Evolutionary conservation across 2,113 vertebrate species (phyloP), one percentile per base, ranked within the genome.

Genomic region (Zosterops japonicus): DNA sequence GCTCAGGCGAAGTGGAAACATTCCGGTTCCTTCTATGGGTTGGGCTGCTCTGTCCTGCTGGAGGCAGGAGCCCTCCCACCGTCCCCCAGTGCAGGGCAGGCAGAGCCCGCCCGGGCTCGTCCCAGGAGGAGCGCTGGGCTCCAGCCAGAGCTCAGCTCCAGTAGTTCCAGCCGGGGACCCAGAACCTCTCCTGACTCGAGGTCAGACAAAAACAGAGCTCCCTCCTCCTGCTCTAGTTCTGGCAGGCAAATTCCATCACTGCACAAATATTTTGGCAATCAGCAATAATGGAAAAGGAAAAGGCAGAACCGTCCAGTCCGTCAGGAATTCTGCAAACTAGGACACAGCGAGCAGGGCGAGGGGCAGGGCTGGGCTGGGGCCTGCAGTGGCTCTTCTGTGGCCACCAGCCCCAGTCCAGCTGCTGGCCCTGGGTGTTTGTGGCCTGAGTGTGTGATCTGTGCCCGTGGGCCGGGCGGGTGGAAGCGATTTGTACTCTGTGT

Each of bases 231-330:
- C 95, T 94, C 87, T 53, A 59, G 86, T 92, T 95, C 95, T 94
- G 95, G 92, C 96, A 96, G 96, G 96, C 95, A 57, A 39, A 95
- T 96, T 96, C 96, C 95, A 89, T 96, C 96, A 96, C 96, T 41
- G 89, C 81, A 8, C 95, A 96, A 96, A 94, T 94, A 96, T 96
- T 96, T 95, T 96, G 96, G 96, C 95, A 90, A 92, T 95, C 52
- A 11, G 87, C 14, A 11, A 80, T 69, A 93, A 86, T 81, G 93
- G 96, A 79, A 93, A 96, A 93, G 96, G 94, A 95, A 95, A 96
- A 68, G 8, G 81, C 88, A 83, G 93, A 68, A 22, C 16, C 8
- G 50, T 76, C 89, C 88, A 55, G 71, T 90, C 93, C 22, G 0
- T 39, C 60, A 92, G 94, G 95, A 93, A 36, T 76, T 89, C 80